A percentile compares a stretch with the other conserved stretches of the same genome.
These are phyloP conservation scores for Drosophila pegasa DNA, from an alignment of 2,888 invertebrate species.

Conservation along the genomic window DNA sequence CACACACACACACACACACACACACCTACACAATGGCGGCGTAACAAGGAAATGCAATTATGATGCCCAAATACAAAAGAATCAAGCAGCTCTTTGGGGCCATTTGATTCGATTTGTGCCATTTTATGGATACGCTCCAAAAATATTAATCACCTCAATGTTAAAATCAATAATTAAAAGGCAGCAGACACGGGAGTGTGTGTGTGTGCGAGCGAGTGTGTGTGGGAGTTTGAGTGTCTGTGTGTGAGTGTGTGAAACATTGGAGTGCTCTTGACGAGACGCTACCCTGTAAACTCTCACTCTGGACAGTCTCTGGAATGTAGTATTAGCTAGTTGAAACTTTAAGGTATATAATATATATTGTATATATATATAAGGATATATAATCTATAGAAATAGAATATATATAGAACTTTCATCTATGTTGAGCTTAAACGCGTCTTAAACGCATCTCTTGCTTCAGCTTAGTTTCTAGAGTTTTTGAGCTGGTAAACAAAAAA, in stretches of 20 bases:
- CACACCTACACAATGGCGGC: slow-evolving; percentile 10
- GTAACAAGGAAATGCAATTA: slow-evolving; percentile 81
- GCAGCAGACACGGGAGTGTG: slow-evolving; percentile 19
- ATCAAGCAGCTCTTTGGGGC: slow-evolving; percentile 54
- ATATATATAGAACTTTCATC: too few species aligned
- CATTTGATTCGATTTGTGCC: slow-evolving; percentile 7
- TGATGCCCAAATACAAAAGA: slow-evolving; percentile 57
- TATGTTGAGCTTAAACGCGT: too few species aligned
- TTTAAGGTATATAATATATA: too few species aligned
- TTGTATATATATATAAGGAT: too few species aligned
- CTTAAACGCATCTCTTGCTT: too few species aligned
- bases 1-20: slow-evolving; percentile 4
- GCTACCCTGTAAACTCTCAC: slow-evolving; percentile 2
- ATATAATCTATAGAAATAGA: too few species aligned
- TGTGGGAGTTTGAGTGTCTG: background rate
- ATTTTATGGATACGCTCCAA: slow-evolving; percentile 21
- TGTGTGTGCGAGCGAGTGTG: background rate
- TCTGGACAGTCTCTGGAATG: background rate
- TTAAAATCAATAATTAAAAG: slow-evolving; percentile 73
- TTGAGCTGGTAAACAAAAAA: too few species aligned
- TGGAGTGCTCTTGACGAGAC: slow-evolving; percentile 18
- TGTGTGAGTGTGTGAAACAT: slow-evolving; percentile 7
- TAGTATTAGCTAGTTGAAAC: too few species aligned
- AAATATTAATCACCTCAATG: slow-evolving; percentile 77
- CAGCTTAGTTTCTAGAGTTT: too few species aligned